phyloP scores from a whole-genome alignment of 1,140 invertebrate genomes.

The Papilio glaucus region DNA sequence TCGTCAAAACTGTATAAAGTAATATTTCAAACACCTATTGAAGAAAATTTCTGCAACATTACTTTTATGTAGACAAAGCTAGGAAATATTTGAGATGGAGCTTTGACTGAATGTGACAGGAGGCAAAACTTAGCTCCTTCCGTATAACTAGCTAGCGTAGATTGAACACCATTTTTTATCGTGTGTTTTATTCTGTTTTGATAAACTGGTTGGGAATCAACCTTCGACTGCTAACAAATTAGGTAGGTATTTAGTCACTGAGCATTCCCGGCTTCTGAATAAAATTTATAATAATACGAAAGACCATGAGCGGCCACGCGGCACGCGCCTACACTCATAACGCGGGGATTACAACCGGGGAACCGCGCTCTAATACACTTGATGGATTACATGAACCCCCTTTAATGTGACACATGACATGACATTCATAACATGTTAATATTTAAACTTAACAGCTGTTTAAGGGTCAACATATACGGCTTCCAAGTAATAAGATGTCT shows the following conservation, averaged over 20 bases:
- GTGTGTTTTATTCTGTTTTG: no score
- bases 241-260: neutral
- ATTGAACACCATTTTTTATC: no score
- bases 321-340: neutral
- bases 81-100: neutral
- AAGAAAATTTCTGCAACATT: no score
- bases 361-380: constrained; percentile 3
- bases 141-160: no score
- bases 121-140: no score
- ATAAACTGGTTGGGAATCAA: no score
- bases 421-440: constrained; percentile 14
- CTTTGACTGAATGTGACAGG: neutral
- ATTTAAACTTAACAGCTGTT: neutral
- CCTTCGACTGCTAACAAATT: no score
- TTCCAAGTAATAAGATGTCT: neutral
- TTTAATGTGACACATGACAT: neutral
- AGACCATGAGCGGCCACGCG: neutral
- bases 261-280: neutral
- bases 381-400: neutral
- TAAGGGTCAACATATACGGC: neutral
- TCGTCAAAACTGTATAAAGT: no score
- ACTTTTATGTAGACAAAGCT: neutral
- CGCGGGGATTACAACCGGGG: neutral
- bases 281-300: neutral
- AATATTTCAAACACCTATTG: no score